Percentiles rank a stretch among this genome's conserved stretches.
phyloP scores from a whole-genome alignment of 2,888 invertebrate genomes.

The Hirtodrosophila cameraria region DNA sequence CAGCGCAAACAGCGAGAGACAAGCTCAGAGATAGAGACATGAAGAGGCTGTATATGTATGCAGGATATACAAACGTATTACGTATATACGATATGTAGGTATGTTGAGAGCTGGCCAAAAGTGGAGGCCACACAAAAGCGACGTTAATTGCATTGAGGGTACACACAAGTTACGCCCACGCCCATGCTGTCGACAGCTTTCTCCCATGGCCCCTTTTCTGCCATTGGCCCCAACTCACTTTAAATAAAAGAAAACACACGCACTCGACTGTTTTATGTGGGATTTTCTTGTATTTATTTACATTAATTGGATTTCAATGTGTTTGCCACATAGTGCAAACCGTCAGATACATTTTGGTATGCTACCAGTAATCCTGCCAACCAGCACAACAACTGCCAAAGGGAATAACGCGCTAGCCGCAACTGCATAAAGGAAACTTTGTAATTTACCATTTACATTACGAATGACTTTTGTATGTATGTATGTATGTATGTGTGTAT shows the following conservation, averaged over 20 bases:
- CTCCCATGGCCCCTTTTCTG: background rate
- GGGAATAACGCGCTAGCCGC: conserved; percentile 9
- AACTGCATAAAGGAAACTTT: conserved; percentile 30
- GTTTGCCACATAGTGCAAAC: conserved; percentile 45
- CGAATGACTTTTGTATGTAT: conserved; percentile 27
- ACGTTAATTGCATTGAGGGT: conserved; percentile 73
- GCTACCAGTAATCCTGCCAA: background rate
- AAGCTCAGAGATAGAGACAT: conserved; percentile 18
- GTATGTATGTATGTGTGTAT: background rate
- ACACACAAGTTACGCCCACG: conserved; percentile 27
- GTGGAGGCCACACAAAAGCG: conserved; percentile 68
- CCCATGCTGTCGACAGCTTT: background rate
- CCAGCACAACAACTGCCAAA: conserved; percentile 14
- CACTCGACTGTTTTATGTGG: conserved; percentile 53
- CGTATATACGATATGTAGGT: background rate
- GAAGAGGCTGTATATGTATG: conserved; percentile 7
- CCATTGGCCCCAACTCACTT: conserved; percentile 37
- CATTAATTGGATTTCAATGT: conserved; percentile 76
- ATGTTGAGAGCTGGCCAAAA: conserved; percentile 41
- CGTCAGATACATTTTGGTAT: conserved; percentile 14
- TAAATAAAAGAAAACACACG: conserved; percentile 64
- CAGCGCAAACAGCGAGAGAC: conserved; percentile 52
- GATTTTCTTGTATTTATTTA: conserved; percentile 72
- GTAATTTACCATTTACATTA: conserved; percentile 37
- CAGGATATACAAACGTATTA: no score